Evolutionary conservation across 2,113 vertebrate genomes (phyloP), one percentile per base, ranked within the genome.

Genomic region (Dromiciops gliroides): DNA sequence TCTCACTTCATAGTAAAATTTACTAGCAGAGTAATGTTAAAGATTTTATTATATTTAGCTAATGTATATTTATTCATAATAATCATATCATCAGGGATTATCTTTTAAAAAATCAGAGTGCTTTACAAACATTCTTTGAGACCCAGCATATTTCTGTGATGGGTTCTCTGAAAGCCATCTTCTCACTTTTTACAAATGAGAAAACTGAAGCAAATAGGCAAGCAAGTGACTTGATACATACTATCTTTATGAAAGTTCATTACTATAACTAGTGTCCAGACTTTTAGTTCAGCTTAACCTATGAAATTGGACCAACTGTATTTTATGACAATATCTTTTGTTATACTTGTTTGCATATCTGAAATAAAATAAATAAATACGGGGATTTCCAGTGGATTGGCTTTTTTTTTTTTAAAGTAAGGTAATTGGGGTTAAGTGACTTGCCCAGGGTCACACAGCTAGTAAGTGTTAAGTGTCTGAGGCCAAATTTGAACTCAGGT

Each of bases 1-100:
- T 44, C 11, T 94, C 94, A 49, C 89, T 93, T 94, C 83, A 94
- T 48, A 75, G 24, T 89, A 93, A 94, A 91, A 93, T 90, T 56
- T 60, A 95, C 88, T 37, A 94, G 88, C 7, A 92, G 48, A 88
- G 83, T 95, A 24, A 89, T 92, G 7, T 52, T 28, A 92, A 94
- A 94, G 25, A 93, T 60, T 89, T 91, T 37, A 93, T 93, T 95
- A 24, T 16, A 90, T 93, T 89, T 89, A 48, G 26, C 26, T 49
- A 89, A 49, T 92, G 11, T 4, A 92, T 89, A 23, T 49, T 67
- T 67, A 91, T 22, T 93, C 0, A 94, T 4, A 56, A n/a, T 2
- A 92, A 26, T 92, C 49, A 67, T 3, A 91, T 31, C 47, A 75
- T n/a, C 2, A 44, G 67, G 16, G 7, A 37, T 67, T 67, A 67